Evolutionary conservation across 2,888 invertebrate species (phyloP).

Genomic region (Cantharis nigra): DNA sequence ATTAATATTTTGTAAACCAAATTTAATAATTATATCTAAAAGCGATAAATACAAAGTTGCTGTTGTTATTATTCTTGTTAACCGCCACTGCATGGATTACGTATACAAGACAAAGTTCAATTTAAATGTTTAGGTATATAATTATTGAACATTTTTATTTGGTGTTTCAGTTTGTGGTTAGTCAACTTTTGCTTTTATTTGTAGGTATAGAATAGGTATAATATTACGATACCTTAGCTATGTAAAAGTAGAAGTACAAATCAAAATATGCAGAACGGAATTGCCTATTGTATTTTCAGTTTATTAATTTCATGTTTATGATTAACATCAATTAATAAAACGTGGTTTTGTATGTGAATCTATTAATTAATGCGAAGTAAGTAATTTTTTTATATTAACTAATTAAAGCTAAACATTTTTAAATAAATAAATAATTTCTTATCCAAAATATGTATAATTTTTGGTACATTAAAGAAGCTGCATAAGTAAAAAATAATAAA

Average conservation of each 20-base stretch:
- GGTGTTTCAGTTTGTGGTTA: not conserved
- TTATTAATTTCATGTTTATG: not conserved
- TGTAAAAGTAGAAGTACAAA: not conserved
- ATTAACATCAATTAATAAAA: not conserved
- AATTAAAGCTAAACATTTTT: no score
- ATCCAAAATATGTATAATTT: no score
- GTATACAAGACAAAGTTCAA: not conserved
- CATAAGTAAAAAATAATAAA: no score
- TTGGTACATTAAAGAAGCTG: no score
- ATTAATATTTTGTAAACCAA: not conserved
- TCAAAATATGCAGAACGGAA: not conserved
- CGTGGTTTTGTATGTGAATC: not conserved
- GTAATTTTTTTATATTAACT: not conserved
- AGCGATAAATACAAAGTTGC: not conserved
- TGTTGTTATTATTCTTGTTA: not conserved
- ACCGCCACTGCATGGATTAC: not conserved
- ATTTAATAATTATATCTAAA: not conserved
- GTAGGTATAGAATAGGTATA: not conserved
- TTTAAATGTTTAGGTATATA: not conserved
- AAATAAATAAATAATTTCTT: no score
- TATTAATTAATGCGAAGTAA: not conserved
- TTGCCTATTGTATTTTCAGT: not conserved
- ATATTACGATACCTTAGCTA: not conserved
- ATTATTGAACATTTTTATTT: not conserved
- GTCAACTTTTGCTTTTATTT: not conserved